Base-by-base conservation (phyloP, 2,888 invertebrate species). In the Drosophila parthenogenetica region DNA sequence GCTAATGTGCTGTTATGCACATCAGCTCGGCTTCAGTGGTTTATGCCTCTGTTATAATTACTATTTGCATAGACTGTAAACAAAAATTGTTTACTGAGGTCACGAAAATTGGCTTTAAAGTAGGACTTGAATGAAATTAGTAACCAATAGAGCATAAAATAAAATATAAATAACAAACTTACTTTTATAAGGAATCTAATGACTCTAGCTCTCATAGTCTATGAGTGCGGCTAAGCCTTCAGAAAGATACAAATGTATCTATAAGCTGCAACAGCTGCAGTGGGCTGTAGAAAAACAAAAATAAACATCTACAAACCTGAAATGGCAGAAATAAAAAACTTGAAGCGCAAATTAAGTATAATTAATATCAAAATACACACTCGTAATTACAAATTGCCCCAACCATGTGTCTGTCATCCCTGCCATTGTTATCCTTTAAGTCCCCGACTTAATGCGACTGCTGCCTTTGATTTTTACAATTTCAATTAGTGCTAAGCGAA, bases 391-490 rank as follows among this genome's bases (percentile, higher is more conserved):
- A 67, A 84, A 74, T 70, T 81, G 73, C 70, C 67, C 51, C 76
- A 42, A 39, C 70, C 68, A 61, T 59, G 55, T 39, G 68, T 17
- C 75, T 75, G 75, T 71, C 71, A 67, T 35, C 5, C 13, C 3
- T 35, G 66, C 37, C 62, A 19, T 63, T 69, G 73, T 73, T 73
- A 76, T 66, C 76, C 73, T 58, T 73, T 77, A 76, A 73, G 65
- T 63, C 73, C 53, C 29, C 40, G 43, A 62, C 40, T 85, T 74
- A 77, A 79, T 75, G 71, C 72, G 58, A 53, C 54, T 63, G 63
- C 73, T 68, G 65, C 83, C 73, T 83, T 85, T 83, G 86, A 83
- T 83, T 85, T 82, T 79, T 85, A 80, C 83, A 83, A 85, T 82
- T 80, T 82, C 86, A 82, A 82, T 83, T 83, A 82, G 80, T 76